Evolutionary conservation across 2,888 invertebrate genomes (phyloP).

Genomic region (Diaperis boleti): DNA sequence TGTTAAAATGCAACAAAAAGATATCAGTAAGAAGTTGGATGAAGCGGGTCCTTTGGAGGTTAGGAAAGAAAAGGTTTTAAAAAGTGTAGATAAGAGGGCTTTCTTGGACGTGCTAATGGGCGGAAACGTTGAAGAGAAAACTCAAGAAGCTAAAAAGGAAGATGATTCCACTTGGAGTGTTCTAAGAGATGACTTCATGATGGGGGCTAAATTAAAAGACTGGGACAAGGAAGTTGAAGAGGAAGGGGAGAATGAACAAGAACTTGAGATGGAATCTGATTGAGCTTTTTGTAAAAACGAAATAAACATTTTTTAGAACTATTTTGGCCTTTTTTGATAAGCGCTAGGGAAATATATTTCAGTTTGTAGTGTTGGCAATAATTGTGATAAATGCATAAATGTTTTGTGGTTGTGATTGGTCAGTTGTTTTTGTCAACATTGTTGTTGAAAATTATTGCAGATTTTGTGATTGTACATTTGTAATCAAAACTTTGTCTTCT

Average conservation of each 20-base stretch:
- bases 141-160: conserved; percentile 47
- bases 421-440: too few species aligned
- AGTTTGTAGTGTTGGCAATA: too few species aligned
- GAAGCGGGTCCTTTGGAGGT: conserved; percentile 81
- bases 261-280: conserved; percentile 30
- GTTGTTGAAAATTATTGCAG: too few species aligned
- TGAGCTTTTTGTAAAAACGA: conserved; percentile 1
- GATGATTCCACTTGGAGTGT: conserved; percentile 73
- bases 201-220: conserved; percentile 89
- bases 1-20: conserved; percentile 86
- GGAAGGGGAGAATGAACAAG: conserved; percentile 47
- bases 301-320: conserved; percentile 7
- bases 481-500: too few species aligned
- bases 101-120: conserved; percentile 87
- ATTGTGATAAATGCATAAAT: too few species aligned
- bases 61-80: conserved; percentile 81
- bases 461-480: too few species aligned
- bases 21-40: conserved; percentile 77
- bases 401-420: too few species aligned
- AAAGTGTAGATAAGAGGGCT: conserved; percentile 80
- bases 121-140: conserved; percentile 66
- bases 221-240: conserved; percentile 85
- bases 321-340: not conserved
- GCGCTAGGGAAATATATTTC: too few species aligned
- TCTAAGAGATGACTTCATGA: conserved; percentile 87